These are phyloP conservation scores for Furnarius figulus DNA, from an alignment of 2,113 vertebrate genomes.

Conservation along the genomic window DNA sequence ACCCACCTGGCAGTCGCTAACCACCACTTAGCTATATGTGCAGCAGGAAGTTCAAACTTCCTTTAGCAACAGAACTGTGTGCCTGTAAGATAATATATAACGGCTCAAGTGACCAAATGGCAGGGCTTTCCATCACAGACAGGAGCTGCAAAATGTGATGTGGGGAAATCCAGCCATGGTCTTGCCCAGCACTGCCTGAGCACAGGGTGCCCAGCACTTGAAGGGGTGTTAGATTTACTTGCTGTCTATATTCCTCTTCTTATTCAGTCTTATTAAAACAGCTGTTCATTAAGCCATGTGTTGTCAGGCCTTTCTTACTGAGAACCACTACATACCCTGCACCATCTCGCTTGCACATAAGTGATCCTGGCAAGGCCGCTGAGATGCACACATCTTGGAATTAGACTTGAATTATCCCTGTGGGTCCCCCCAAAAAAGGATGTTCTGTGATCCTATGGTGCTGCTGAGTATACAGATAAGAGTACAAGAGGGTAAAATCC, in stretches of 20 bases:
- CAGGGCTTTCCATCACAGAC: not conserved
- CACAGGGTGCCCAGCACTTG: not conserved
- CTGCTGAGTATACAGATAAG: not conserved
- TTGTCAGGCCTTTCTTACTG: not conserved
- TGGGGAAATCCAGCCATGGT: not conserved
- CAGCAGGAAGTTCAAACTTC: not conserved
- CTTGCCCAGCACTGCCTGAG: not conserved
- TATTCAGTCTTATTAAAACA: not conserved
- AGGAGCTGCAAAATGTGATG: fast-evolving
- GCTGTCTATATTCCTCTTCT: not conserved
- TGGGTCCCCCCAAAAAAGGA: not conserved
- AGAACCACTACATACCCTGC: not conserved
- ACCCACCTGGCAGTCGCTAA: not conserved
- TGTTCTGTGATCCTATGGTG: not conserved
- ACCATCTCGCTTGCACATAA: not conserved
- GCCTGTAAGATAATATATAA: not conserved
- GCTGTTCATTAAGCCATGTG: not conserved
- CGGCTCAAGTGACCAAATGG: not conserved
- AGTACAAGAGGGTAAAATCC: not conserved
- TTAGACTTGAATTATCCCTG: not conserved
- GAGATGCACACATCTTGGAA: not conserved
- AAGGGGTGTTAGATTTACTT: not conserved
- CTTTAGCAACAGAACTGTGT: not conserved
- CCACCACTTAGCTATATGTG: not conserved
- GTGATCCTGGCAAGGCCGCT: not conserved